phyloP scores from a whole-genome alignment of 2,113 vertebrate genomes.

The Panthera leo region DNA sequence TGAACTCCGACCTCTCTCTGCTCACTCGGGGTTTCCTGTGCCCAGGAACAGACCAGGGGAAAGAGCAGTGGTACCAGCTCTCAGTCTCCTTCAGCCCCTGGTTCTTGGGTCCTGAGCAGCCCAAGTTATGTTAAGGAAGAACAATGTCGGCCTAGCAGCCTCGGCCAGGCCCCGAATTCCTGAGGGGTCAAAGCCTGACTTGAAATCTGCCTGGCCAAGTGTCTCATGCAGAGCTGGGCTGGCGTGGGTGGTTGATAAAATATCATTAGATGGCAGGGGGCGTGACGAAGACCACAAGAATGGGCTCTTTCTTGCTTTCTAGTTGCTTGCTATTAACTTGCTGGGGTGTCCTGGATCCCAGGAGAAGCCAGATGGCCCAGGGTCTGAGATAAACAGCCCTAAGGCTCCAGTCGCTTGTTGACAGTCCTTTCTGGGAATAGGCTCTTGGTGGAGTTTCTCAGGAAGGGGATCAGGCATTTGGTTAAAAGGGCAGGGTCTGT shows the following conservation, averaged over 20 bases:
- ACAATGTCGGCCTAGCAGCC: conserved; percentile 69
- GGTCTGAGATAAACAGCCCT: conserved; percentile 47
- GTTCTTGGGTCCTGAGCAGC: neutral
- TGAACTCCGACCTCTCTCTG: neutral
- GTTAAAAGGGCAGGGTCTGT: neutral
- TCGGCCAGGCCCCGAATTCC: conserved; percentile 67
- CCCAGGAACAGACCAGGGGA: neutral
- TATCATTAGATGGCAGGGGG: conserved; percentile 64
- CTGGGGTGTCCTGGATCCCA: neutral
- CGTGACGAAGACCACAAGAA: conserved; percentile 53
- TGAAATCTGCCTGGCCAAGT: conserved; percentile 57
- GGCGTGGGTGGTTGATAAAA: conserved; percentile 72
- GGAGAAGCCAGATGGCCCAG: conserved; percentile 56
- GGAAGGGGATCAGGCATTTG: neutral
- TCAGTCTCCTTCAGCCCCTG: neutral
- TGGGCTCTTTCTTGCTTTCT: conserved; percentile 55
- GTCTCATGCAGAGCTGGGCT: conserved; percentile 26
- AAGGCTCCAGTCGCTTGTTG: conserved; percentile 9
- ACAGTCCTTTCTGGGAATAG: neutral
- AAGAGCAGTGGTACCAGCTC: neutral
- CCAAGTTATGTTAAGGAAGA: conserved; percentile 62
- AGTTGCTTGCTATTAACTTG: neutral
- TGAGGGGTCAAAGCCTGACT: conserved; percentile 74
- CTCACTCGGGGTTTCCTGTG: neutral
- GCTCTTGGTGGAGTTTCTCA: neutral